Percentiles rank a stretch among this genome's conserved stretches.
Conservation (phyloP, 2,113 vertebrate genomes). For the Pseudopipra pipra region DNA sequence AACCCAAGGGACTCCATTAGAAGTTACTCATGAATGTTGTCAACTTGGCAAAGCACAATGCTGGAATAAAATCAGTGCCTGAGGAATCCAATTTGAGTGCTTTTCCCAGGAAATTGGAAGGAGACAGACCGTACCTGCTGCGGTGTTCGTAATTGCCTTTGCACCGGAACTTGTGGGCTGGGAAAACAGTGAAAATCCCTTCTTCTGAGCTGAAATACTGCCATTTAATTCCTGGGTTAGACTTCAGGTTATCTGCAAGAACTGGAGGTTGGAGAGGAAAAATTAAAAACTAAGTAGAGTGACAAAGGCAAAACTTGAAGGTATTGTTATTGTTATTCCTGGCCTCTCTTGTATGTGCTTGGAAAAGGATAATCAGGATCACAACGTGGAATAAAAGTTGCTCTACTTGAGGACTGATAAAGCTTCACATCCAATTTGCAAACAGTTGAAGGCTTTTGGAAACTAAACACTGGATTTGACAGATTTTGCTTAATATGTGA, state of each 20-base stretch:
- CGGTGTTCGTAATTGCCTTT: slow-evolving; percentile 95
- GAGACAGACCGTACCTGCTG: slow-evolving; percentile 82
- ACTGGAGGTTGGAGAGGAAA: slow-evolving; percentile 71
- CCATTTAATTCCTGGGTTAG: slow-evolving; percentile 98
- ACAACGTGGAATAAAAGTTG: neutral
- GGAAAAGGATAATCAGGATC: neutral
- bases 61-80: neutral
- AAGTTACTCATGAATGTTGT: neutral
- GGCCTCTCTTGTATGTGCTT: rapidly evolving
- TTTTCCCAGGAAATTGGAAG: neutral
- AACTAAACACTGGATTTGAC: neutral
- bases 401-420: neutral
- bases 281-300: neutral
- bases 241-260: slow-evolving; percentile 97
- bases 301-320: neutral
- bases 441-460: neutral
- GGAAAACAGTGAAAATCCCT: slow-evolving; percentile 97
- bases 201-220: slow-evolving; percentile 99
- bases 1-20: neutral
- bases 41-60: neutral
- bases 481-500: neutral
- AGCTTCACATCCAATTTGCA: neutral
- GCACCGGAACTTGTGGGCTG: slow-evolving; percentile 97
- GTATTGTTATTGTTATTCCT: neutral
- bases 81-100: rapidly evolving